These are phyloP conservation scores for Synergus gifuensis DNA, from an alignment of 2,888 invertebrate species.

Conservation along the genomic window DNA sequence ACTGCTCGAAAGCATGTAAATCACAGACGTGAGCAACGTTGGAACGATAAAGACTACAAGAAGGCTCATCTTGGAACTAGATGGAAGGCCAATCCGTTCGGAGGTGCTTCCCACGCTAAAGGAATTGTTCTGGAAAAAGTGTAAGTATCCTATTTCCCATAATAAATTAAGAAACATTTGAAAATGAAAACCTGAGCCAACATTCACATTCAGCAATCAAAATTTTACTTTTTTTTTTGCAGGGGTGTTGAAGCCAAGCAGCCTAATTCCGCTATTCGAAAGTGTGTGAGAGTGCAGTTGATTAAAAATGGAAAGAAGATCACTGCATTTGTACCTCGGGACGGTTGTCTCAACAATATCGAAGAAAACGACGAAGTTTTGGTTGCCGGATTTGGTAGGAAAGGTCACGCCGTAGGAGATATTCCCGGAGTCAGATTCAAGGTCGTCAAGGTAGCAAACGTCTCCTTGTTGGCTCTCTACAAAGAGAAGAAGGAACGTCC, in stretches of 20 bases:
- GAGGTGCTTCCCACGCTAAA: slow-evolving; percentile 99
- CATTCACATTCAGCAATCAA: too few relatives aligned
- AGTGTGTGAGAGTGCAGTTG: slow-evolving; percentile 98
- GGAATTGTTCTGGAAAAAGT: slow-evolving; percentile 99
- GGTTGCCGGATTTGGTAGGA: slow-evolving; percentile 99
- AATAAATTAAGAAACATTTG: not conserved
- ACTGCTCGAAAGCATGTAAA: slow-evolving; percentile 97
- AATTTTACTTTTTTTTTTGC: slow-evolving; percentile 65
- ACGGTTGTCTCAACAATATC: slow-evolving; percentile 99
- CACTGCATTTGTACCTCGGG: slow-evolving; percentile 99
- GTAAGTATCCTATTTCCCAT: slow-evolving; percentile 83
- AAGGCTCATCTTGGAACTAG: slow-evolving; percentile 99
- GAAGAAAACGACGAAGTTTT: slow-evolving; percentile 99
- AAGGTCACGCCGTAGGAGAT: slow-evolving; percentile 99
- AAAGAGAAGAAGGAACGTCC: slow-evolving; percentile 99
- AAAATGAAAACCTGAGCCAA: too few relatives aligned
- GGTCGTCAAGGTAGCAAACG: slow-evolving; percentile 99
- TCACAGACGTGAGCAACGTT: slow-evolving; percentile 97
- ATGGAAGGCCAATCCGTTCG: slow-evolving; percentile 99
- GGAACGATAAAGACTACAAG: slow-evolving; percentile 99
- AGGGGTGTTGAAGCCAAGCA: slow-evolving; percentile 99
- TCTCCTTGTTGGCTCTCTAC: slow-evolving; percentile 98
- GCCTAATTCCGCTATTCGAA: slow-evolving; percentile 99
- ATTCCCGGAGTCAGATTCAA: slow-evolving; percentile 97
- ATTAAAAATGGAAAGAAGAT: slow-evolving; percentile 99